Conservation (phyloP, 2,888 invertebrate species). For the Argynnis bischoffii region DNA sequence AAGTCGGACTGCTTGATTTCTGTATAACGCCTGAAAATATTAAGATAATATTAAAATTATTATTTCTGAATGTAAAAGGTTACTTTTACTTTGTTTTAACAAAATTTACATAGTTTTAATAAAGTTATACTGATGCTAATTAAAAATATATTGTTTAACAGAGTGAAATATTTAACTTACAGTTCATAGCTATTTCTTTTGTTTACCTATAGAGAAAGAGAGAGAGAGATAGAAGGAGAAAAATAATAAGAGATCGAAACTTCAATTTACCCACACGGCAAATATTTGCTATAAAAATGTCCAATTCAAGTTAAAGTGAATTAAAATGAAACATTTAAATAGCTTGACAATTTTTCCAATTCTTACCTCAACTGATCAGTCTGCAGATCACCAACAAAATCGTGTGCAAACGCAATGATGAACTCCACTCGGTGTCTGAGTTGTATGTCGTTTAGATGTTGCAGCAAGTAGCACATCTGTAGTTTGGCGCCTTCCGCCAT, state of each 20-base stretch:
- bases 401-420: conserved; percentile 96
- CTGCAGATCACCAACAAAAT: conserved; percentile 97
- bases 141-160: too few relatives aligned
- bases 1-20: conserved; percentile 99
- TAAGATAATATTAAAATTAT: not conserved
- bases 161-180: too few relatives aligned
- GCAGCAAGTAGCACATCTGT: conserved; percentile 97
- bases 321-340: too few relatives aligned
- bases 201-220: too few relatives aligned
- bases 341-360: too few relatives aligned
- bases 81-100: too few relatives aligned
- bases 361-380: conserved; percentile 90
- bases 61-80: not conserved
- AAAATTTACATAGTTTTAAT: too few relatives aligned
- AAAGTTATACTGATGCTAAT: too few relatives aligned
- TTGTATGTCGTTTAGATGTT: conserved; percentile 97
- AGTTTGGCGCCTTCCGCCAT: conserved; percentile 99
- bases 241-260: not conserved
- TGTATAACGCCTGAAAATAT: conserved; percentile 88
- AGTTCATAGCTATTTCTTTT: too few relatives aligned
- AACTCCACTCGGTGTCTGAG: conserved; percentile 97
- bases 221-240: not conserved
- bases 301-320: too few relatives aligned
- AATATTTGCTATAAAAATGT: too few relatives aligned
- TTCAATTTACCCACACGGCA: too few relatives aligned